Evolutionary conservation across 37 sponge, comb jelly and placozoan genomes (phyloP).

Genomic region (Beroe forskalii): DNA sequence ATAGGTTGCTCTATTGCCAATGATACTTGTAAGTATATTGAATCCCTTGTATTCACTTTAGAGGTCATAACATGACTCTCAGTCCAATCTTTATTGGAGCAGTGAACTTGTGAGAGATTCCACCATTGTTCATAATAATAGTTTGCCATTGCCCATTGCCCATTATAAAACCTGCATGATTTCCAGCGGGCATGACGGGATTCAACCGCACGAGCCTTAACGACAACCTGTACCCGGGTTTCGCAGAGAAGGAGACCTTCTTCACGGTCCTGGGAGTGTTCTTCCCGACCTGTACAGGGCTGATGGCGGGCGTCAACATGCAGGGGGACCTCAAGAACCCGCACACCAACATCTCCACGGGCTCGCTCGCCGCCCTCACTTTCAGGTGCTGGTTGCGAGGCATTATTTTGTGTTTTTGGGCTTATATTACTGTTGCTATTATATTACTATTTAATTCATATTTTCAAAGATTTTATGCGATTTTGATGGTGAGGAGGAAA

Average conservation of each 20-base stretch:
- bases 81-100: conserved; percentile 6
- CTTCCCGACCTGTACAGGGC: conserved; percentile 68
- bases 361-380: conserved; percentile 59
- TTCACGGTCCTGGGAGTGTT: conserved; percentile 69
- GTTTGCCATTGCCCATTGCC: no score
- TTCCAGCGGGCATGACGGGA: conserved; percentile 63
- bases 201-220: conserved; percentile 25
- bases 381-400: conserved; percentile 45
- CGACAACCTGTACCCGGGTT: conserved; percentile 34
- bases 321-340: conserved; percentile 66
- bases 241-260: conserved; percentile 53
- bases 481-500: no score
- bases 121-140: neutral
- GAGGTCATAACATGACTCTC: neutral
- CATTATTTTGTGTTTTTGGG: no score
- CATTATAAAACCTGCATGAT: no score
- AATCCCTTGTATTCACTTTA: no score
- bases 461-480: no score
- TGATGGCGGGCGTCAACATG: conserved; percentile 69
- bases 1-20: conserved; percentile 64
- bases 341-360: conserved; percentile 53
- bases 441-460: no score
- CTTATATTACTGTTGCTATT: no score
- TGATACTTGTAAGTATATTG: conserved; percentile 42
- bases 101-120: neutral